These are phyloP conservation scores for Ectemnius continuus DNA, from an alignment of 2,888 invertebrate genomes.

Conservation along the genomic window DNA sequence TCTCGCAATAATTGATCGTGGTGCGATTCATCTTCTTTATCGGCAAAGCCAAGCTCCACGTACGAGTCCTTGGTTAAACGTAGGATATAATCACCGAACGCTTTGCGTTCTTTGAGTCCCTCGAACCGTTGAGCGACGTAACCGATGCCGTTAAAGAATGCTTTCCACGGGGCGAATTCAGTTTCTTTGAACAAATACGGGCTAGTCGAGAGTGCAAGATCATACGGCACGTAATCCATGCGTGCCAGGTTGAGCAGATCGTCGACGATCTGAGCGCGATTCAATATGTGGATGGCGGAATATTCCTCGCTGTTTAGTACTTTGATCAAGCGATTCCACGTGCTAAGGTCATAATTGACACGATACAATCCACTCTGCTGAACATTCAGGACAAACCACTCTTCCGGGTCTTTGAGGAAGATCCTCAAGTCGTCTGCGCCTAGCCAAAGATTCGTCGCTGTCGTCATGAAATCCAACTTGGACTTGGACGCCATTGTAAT, in stretches of 20 bases:
- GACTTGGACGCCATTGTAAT: slow-evolving; percentile 78
- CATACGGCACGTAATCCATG: slow-evolving; percentile 81
- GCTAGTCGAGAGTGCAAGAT: slow-evolving; percentile 83
- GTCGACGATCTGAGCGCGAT: slow-evolving; percentile 89
- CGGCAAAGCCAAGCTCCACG: slow-evolving; percentile 79
- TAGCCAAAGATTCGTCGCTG: slow-evolving; percentile 80
- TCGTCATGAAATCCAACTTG: slow-evolving; percentile 78
- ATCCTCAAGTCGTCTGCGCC: slow-evolving; percentile 73
- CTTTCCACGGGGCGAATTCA: slow-evolving; percentile 89
- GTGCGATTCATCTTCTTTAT: slow-evolving; percentile 78
- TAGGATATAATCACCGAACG: slow-evolving; percentile 70
- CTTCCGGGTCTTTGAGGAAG: slow-evolving; percentile 41
- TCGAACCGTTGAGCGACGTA: slow-evolving; percentile 72
- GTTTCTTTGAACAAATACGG: slow-evolving; percentile 85
- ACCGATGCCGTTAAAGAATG: slow-evolving; percentile 76
- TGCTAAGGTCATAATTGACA: slow-evolving; percentile 82
- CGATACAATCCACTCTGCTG: slow-evolving; percentile 81
- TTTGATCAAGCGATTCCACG: slow-evolving; percentile 80
- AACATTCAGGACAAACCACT: slow-evolving; percentile 69
- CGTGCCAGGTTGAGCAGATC: slow-evolving; percentile 89
- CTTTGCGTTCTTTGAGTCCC: slow-evolving; percentile 22
- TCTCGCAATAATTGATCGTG: slow-evolving; percentile 82
- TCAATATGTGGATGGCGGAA: slow-evolving; percentile 81
- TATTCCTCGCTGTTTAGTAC: slow-evolving; percentile 78
- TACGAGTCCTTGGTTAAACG: slow-evolving; percentile 79